A percentile compares a stretch with the other conserved stretches of the same genome.
Conservation (phyloP, 2,113 vertebrate species). For the Odontesthes bonariensis region DNA sequence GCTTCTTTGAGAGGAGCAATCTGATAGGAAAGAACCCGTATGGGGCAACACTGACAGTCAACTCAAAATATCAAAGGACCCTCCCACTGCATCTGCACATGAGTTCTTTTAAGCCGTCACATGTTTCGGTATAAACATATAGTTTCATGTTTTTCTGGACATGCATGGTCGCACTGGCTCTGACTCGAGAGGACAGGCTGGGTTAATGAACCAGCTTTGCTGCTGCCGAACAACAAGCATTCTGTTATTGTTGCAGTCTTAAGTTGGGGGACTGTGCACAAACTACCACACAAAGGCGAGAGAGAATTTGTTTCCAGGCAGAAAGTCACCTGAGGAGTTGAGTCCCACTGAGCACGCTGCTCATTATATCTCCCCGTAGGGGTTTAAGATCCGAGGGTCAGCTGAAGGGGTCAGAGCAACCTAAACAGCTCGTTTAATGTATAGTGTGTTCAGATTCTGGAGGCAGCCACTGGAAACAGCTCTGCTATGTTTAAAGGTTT, state of each 20-base stretch:
- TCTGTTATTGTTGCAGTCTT: conserved; percentile 13
- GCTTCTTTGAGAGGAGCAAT: conserved; percentile 39
- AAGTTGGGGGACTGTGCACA: conserved; percentile 12
- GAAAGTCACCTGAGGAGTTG: conserved; percentile 13
- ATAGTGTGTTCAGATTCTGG: background rate
- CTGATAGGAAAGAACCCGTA: conserved; percentile 27
- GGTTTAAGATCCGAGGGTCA: conserved; percentile 47
- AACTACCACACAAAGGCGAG: conserved; percentile 3
- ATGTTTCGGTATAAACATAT: conserved; percentile 13
- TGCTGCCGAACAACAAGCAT: conserved; percentile 7
- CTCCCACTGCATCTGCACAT: conserved; percentile 1
- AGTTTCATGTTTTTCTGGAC: conserved; percentile 1
- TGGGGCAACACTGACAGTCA: conserved; percentile 12
- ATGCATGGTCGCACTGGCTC: background rate
- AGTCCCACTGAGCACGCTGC: conserved; percentile 43
- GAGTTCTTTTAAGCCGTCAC: background rate
- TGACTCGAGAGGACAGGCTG: background rate
- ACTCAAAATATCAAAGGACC: conserved; percentile 39
- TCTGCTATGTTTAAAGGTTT: background rate
- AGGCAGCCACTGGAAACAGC: background rate
- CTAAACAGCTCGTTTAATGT: conserved; percentile 20
- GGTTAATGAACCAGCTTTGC: background rate
- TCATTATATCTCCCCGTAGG: conserved; percentile 51
- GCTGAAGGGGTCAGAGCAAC: conserved; percentile 35
- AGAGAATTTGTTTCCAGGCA: conserved; percentile 31